phyloP scores from a whole-genome alignment of 2,888 invertebrate genomes.

The Parelbella ahira region DNA sequence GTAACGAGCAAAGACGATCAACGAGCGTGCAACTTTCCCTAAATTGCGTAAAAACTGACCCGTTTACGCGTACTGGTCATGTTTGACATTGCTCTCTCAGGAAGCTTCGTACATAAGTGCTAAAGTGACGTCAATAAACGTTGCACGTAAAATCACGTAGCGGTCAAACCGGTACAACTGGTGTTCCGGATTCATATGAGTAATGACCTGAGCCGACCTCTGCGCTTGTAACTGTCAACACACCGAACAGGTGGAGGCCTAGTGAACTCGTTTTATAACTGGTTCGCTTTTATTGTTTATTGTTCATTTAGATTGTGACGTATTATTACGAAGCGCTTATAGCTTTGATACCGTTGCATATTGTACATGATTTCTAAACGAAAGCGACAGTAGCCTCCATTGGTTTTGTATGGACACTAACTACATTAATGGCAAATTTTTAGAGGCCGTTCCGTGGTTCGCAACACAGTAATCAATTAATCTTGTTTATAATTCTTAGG shows the following conservation, averaged over 20 bases:
- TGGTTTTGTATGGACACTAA: too few species aligned
- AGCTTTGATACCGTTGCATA: too few species aligned
- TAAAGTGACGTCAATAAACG: conserved; percentile 39
- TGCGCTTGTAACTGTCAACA: conserved; percentile 39
- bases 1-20: conserved; percentile 23
- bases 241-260: conserved; percentile 43
- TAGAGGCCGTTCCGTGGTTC: too few species aligned
- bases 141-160: conserved; percentile 54
- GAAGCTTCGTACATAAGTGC: conserved; percentile 44
- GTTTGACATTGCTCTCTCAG: conserved; percentile 41
- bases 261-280: conserved; percentile 42
- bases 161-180: conserved; percentile 59
- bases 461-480: too few species aligned
- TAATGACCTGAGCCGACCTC: conserved; percentile 64
- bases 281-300: conserved; percentile 34
- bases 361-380: too few species aligned
- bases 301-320: conserved; percentile 25
- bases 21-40: conserved; percentile 52
- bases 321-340: too few species aligned
- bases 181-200: conserved; percentile 48
- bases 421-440: too few species aligned
- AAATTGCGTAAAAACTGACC: conserved; percentile 48
- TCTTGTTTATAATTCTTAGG: too few species aligned
- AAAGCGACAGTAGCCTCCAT: too few species aligned
- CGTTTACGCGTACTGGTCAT: conserved; percentile 32